Evolutionary conservation across 2,888 invertebrate species (phyloP).

Genomic region (Gnatocerus cornutus): DNA sequence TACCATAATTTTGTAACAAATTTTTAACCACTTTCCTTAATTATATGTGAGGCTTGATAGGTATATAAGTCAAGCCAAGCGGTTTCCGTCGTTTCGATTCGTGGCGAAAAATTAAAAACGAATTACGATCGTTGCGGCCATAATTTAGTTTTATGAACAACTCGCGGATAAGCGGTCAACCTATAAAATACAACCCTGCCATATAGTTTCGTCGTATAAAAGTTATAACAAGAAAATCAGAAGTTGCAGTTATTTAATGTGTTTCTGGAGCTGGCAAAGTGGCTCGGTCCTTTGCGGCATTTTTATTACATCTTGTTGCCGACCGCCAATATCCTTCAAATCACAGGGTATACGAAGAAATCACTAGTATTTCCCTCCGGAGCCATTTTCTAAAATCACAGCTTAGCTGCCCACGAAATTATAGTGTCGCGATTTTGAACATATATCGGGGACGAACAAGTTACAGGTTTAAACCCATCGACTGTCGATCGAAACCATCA

Average conservation of each 20-base stretch:
- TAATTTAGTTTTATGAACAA: slow-evolving; percentile 49
- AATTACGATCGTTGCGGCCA: slow-evolving; percentile 44
- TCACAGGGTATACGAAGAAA: slow-evolving; percentile 69
- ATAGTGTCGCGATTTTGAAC: slow-evolving; percentile 66
- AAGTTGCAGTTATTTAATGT: slow-evolving; percentile 60
- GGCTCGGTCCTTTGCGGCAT: slow-evolving; percentile 60
- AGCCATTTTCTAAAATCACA: slow-evolving; percentile 71
- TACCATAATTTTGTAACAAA: too few relatives aligned
- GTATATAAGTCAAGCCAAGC: neutral
- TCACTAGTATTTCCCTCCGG: slow-evolving; percentile 69
- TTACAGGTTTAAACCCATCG: slow-evolving; percentile 56
- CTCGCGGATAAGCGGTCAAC: slow-evolving; percentile 42
- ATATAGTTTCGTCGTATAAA: slow-evolving; percentile 53
- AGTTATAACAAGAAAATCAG: slow-evolving; percentile 62
- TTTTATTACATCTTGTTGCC: slow-evolving; percentile 72
- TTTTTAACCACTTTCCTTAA: too few relatives aligned
- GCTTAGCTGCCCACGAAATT: slow-evolving; percentile 71
- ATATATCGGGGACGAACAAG: slow-evolving; percentile 56
- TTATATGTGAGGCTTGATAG: too few relatives aligned
- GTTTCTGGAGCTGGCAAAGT: slow-evolving; percentile 59
- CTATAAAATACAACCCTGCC: slow-evolving; percentile 48
- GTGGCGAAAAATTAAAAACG: slow-evolving; percentile 40
- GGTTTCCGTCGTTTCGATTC: slow-evolving; percentile 8
- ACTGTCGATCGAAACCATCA: slow-evolving; percentile 46
- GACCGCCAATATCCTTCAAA: slow-evolving; percentile 72